Percentiles rank a stretch among this genome's conserved stretches.
These are phyloP conservation scores for Eidolon helvum DNA, from an alignment of 2,113 vertebrate genomes.

Conservation along the genomic window DNA sequence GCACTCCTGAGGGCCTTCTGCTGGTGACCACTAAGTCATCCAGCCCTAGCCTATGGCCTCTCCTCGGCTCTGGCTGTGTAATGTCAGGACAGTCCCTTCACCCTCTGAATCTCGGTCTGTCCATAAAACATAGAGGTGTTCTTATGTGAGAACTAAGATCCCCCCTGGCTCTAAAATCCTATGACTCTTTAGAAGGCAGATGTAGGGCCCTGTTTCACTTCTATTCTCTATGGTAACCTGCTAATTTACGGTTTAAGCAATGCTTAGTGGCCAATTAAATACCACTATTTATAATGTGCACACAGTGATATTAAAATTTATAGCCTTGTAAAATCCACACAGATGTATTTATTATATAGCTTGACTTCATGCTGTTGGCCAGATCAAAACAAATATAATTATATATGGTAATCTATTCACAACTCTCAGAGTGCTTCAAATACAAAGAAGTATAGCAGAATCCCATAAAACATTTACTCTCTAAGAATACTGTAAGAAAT, in stretches of 20 bases:
- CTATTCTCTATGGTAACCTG: neutral
- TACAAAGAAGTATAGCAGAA: neutral
- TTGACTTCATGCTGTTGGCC: neutral
- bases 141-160: neutral
- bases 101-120: neutral
- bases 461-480: neutral
- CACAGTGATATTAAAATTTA: neutral
- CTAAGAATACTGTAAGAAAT: neutral
- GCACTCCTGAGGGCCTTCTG: neutral
- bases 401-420: neutral
- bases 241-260: neutral
- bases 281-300: neutral
- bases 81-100: neutral
- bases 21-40: rapidly evolving
- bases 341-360: neutral
- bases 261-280: neutral
- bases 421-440: constrained; percentile 12
- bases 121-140: neutral
- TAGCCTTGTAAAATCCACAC: neutral
- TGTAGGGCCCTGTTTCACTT: neutral
- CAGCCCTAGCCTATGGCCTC: neutral
- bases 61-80: neutral
- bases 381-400: neutral
- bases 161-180: neutral
- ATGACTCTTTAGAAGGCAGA: neutral